A percentile compares a stretch with the other conserved stretches of the same genome.
Evolutionary conservation across 23 tunicate genomes (phyloP).

Genomic region (Diplosoma virens): DNA sequence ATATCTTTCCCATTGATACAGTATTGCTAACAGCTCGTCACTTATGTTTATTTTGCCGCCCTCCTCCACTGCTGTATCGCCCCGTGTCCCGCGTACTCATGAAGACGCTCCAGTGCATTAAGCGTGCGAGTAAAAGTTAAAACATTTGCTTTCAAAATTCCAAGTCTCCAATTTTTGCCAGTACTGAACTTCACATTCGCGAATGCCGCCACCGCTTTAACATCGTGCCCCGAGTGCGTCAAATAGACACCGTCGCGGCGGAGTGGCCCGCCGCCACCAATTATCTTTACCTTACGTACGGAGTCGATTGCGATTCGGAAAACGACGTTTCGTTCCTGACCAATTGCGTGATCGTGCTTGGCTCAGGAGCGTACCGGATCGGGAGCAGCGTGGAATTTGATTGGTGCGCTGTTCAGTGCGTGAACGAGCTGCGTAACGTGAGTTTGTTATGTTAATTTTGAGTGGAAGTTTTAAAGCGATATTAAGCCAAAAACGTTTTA

Average conservation of each 20-base stretch:
- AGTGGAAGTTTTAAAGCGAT: too few species aligned
- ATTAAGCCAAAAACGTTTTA: too few species aligned
- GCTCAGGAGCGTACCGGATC: conserved; percentile 89
- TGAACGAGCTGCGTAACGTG: conserved; percentile 66
- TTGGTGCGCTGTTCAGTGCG: conserved; percentile 97
- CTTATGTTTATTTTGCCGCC: too few species aligned
- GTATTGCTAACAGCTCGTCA: too few species aligned
- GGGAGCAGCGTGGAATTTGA: conserved; percentile 97
- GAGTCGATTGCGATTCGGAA: conserved; percentile 6
- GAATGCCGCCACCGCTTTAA: conserved; percentile 38
- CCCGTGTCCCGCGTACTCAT: too few species aligned
- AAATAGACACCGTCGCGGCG: conserved; percentile 87
- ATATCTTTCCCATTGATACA: too few species aligned
- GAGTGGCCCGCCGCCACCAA: conserved; percentile 96
- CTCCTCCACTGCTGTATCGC: too few species aligned
- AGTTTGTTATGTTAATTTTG: not conserved
- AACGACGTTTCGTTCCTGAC: conserved; percentile 61
- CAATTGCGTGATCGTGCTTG: conserved; percentile 66
- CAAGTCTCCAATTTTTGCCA: too few species aligned
- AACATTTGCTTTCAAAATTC: too few species aligned
- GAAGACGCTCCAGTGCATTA: too few species aligned
- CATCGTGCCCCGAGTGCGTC: conserved; percentile 56
- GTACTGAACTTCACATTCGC: conserved; percentile 67
- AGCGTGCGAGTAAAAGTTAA: too few species aligned
- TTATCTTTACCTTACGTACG: conserved; percentile 82